Base-by-base conservation (phyloP, 2,113 vertebrate species). In the Brachyhypopomus gauderio region DNA sequence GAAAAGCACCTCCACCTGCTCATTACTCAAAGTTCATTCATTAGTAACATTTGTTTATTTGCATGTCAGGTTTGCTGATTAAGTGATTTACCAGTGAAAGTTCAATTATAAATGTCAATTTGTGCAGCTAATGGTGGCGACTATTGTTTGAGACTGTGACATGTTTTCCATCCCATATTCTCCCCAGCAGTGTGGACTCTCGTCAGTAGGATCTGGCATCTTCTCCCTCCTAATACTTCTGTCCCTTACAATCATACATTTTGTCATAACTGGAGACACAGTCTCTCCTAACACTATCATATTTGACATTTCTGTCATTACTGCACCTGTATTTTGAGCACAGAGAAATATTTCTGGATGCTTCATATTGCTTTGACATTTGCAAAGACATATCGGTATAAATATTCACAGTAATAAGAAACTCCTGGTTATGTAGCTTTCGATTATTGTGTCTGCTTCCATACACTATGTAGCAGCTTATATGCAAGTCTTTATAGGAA, bases 351-450 rank as follows among this genome's bases (percentile, higher is more conserved):
- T 64, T 64, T 64, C 30, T 17, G 17, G 23, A 34, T 66, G 27
- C 19, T 3, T 34, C 63, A 17, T 66, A 34, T 19, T 66, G 25
- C 14, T 60, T 66, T 52, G 45, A 66, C 34, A 19, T 66, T 30
- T 34, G 16, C 27, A 36, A 66, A 36, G 63, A 34, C 60, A 66
- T 17, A 66, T 36, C 7, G 30, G 4, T 19, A 6, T 3, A 19
- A 66, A 20, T 66, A 66, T 30, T 66, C 34, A 66, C 34, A 66
- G n/a, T 12, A 66, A 66, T 66, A 25, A 66, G 63, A 66, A 66
- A 19, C 27, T 34, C 14, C 16, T 17, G 63, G 34, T 16, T 4
- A 19, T 0, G 5, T 36, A 19, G 12, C 4, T 66, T 8, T 36
- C 14, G 5, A 17, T 16, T 36, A 66, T 36, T 66, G 6, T 34